Base-by-base conservation (phyloP, 2,113 vertebrate species). In the Pluvialis apricaria region DNA sequence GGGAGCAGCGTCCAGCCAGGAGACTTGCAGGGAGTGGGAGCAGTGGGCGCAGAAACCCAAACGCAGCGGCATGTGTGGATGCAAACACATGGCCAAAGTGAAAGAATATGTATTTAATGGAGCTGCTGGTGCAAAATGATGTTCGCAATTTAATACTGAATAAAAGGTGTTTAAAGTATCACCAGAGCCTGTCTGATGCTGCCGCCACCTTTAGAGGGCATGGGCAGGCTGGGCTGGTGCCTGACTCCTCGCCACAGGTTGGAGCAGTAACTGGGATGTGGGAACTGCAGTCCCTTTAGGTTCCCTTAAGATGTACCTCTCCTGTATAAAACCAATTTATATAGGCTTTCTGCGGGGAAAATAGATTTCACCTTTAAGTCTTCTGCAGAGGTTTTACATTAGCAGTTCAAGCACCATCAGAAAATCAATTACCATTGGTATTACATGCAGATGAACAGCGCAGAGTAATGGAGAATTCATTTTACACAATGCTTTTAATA, bases 401-500 rank as follows among this genome's bases (percentile, higher is more conserved):
- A 96, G 94, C 64, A 86, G 66, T 95, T 92, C 94, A 85, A n/a
- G 90, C 61, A 76, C 85, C 82, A 85, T 95, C 86, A 94, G 79
- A 97, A 96, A 93, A 96, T 96, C 93, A 94, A 93, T 96, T 96
- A 95, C 83, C 71, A 40, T 54, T 68, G 82, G 66, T 92, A 81
- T 91, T 92, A 96, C 91, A 88, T 80, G 92, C 86, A 95, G 91
- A 91, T 94, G 96, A 97, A 96, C 82, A 95, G 88, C 28, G 29
- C 51, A 88, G 85, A 95, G 86, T 61, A 95, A 97, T 5, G 10
- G 62, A 82, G 96, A 97, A 97, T 96, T 97, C 83, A 79, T 97
- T 95, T 96, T 88, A 88, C 91, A 96, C 73, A 96, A 96, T 95
- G 93, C 90, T 94, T 94, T 86, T 96, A 96, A 95, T 94, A 92